These are phyloP conservation scores for Lycocerus yunnanus DNA, from an alignment of 2,888 invertebrate genomes.

Conservation along the genomic window DNA sequence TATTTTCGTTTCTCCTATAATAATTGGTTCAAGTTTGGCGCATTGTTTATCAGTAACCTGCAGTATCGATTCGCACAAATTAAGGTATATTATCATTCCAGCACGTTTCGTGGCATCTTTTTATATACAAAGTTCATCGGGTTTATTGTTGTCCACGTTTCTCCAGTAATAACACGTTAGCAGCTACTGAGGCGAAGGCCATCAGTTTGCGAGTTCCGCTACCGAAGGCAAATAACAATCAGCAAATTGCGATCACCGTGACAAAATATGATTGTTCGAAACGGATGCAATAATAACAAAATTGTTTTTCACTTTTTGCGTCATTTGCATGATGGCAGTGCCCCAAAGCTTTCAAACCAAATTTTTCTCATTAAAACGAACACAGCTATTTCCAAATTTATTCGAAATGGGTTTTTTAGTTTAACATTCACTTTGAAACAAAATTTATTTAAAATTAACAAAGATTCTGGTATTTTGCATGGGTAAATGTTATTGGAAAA, in stretches of 20 bases:
- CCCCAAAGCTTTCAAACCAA: not conserved
- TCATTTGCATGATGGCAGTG: not conserved
- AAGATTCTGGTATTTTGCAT: too few species aligned
- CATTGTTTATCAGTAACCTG: not conserved
- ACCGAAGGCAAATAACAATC: conserved; percentile 27
- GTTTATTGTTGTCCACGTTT: conserved; percentile 25
- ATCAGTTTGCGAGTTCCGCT: conserved; percentile 26
- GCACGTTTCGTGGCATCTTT: conserved; percentile 16
- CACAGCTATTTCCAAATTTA: not conserved
- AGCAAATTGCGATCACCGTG: conserved; percentile 6
- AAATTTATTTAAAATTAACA: too few species aligned
- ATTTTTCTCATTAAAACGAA: not conserved
- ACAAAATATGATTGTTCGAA: conserved; percentile 3
- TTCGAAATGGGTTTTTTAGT: not conserved
- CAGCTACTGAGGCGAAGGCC: conserved; percentile 24
- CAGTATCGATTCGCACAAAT: not conserved
- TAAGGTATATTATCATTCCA: conserved; percentile 9
- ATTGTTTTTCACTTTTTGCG: not conserved
- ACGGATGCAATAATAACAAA: conserved; percentile 2
- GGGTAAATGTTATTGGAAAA: too few species aligned
- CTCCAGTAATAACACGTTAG: conserved; percentile 22
- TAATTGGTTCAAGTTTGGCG: not conserved
- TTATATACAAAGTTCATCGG: conserved; percentile 7
- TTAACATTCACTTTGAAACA: too few species aligned
- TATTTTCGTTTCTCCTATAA: not conserved